Evolutionary conservation across 1,140 invertebrate species (phyloP), one percentile per base, ranked within the genome.

Genomic region (Lepidurus apus): DNA sequence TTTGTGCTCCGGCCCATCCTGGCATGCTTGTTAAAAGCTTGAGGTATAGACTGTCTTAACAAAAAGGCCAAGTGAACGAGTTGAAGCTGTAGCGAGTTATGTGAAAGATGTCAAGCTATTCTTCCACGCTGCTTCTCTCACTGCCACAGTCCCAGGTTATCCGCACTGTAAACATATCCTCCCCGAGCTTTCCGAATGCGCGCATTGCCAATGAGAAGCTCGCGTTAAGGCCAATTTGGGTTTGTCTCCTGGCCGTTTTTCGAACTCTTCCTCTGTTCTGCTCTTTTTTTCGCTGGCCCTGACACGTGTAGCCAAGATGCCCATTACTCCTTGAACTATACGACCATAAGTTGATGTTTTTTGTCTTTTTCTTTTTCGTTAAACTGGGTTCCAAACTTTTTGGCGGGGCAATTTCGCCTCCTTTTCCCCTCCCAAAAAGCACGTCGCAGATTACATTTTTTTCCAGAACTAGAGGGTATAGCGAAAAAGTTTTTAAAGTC

Each of bases 261-360:
- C 21, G 34, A 34, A 34, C 13, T 21, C 53, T 21, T 21, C 13
- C 53, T 17, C 21, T 65, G 53, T 17, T 1, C 13, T 21, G 21
- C 17, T 6, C n/a, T 8, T 65, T 65, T 21, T 21, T 21, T 65
- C 53, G 13, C 53, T 3, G 17, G 13, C 13, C 53, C 17, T 65
- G 53, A 65, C 53, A 65, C n/a, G 53, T 65, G 53, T 17, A 65
- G 53, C 21, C 53, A 65, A 65, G 53, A 9, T 65, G 53, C 53
- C 53, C 21, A 65, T 65, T 65, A 65, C 53, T 65, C 13, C 53
- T 65, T 21, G 21, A 65, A 21, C 17, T 65, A 65, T 65, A 65
- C 53, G 53, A 65, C 17, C 53, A 65, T 17, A 9, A 9, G 53
- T n/a, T 9, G 53, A 13, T 17, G 53, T 65, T n/a, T 1, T 10